Conservation (phyloP, 2,113 vertebrate genomes). For the Coptodon rendalli region DNA sequence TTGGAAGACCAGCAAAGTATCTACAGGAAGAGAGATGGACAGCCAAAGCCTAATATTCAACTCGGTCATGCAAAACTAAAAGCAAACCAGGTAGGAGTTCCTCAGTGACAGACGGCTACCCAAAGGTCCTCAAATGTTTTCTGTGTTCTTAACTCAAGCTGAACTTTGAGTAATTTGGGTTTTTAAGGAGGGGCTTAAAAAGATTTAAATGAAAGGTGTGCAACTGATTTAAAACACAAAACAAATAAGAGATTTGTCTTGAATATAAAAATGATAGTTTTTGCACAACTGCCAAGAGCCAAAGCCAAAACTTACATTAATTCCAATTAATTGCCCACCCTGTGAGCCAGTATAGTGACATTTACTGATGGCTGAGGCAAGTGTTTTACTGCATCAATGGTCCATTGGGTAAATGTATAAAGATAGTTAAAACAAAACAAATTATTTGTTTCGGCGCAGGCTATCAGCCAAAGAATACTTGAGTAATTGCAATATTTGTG, state of each 20-base stretch:
- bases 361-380: background rate
- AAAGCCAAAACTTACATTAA: background rate
- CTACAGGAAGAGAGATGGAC: background rate
- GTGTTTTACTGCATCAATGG: background rate
- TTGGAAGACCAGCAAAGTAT: background rate
- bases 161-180: background rate
- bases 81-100: background rate
- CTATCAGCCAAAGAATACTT: background rate
- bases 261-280: background rate
- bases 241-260: background rate
- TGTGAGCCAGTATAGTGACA: background rate
- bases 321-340: background rate
- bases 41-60: background rate
- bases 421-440: background rate
- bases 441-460: background rate
- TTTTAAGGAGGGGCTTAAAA: background rate
- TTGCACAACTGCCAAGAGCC: background rate
- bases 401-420: background rate
- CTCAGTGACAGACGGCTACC: background rate
- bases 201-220: background rate
- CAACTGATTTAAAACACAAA: background rate
- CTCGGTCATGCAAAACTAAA: background rate
- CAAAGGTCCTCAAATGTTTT: background rate
- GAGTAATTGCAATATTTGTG: background rate
- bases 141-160: background rate